Evolutionary conservation across 2,888 invertebrate species (phyloP).

Genomic region (Gibbula magus): DNA sequence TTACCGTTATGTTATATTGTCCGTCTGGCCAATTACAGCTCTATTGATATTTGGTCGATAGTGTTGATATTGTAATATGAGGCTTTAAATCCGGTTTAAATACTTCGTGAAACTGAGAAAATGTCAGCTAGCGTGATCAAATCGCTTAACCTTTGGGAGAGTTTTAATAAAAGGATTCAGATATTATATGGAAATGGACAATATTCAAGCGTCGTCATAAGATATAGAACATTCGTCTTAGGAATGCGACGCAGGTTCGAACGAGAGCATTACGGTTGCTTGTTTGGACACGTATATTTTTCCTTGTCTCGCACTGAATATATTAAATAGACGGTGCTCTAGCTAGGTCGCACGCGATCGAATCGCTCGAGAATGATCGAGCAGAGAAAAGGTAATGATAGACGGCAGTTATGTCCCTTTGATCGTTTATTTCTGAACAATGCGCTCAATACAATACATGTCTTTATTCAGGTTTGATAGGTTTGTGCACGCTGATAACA

Average conservation of each 20-base stretch:
- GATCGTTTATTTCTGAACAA: not conserved
- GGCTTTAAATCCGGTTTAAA: no score
- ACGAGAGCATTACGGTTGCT: not conserved
- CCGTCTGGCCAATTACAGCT: no score
- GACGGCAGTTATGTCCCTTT: conserved; percentile 15
- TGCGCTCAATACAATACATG: not conserved
- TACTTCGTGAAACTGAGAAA: no score
- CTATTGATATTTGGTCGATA: no score
- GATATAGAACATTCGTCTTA: not conserved
- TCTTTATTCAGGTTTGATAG: conserved; percentile 1
- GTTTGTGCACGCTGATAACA: not conserved
- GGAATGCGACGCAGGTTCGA: conserved; percentile 4
- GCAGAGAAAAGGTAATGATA: not conserved
- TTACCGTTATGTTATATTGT: no score
- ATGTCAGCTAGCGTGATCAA: no score
- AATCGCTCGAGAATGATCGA: conserved; percentile 11
- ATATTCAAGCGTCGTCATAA: no score
- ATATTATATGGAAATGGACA: no score
- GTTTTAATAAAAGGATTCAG: no score
- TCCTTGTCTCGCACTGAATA: conserved; percentile 10
- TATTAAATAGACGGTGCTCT: conserved; percentile 14
- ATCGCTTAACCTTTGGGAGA: no score
- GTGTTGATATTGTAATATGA: no score
- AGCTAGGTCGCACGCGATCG: conserved; percentile 11
- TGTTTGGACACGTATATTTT: not conserved